Evolutionary conservation across 2,888 invertebrate species (phyloP), one percentile per base, ranked within the genome.

Genomic region (Phaedon cochleariae): DNA sequence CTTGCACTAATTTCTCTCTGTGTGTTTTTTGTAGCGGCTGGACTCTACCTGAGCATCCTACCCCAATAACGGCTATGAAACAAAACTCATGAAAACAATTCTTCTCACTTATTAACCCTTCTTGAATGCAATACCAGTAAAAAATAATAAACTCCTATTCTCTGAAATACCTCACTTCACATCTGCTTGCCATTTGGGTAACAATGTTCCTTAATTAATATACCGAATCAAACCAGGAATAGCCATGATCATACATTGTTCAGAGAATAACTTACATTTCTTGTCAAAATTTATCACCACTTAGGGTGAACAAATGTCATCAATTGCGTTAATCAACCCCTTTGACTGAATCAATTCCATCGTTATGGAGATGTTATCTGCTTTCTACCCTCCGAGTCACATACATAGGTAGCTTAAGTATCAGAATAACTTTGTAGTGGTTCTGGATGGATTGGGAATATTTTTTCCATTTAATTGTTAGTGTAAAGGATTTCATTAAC

Each of bases 391-490:
- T 73, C 70, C 59, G 70, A 71, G 71, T 70, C 64, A 64, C n/a
- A n/a, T n/a, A n/a, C n/a, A n/a, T n/a, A n/a, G n/a, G n/a, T n/a
- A n/a, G n/a, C n/a, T 70, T 65, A 70, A 73, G 66, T 65, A 72
- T 70, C 69, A 67, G 62, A 48, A 64, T 69, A 72, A 73, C 71
- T 67, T 65, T 52, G 69, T 69, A 71, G 64, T 67, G 82, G 82
- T 80, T 78, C 71, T 77, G 79, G 79, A 81, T 82, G 82, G 80
- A 81, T 79, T 76, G 77, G 69, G 73, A 74, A 74, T 81, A 82
- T 82, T 82, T 80, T 79, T 81, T 80, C 81, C 77, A n/a, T n/a
- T n/a, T n/a, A n/a, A n/a, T n/a, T n/a, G n/a, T n/a, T n/a, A n/a
- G n/a, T n/a, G n/a, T n/a, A n/a, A n/a, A n/a, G n/a, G n/a, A n/a